Conservation (phyloP, 2,797 vertebrate species). For the Epinephelus malabaricus region DNA sequence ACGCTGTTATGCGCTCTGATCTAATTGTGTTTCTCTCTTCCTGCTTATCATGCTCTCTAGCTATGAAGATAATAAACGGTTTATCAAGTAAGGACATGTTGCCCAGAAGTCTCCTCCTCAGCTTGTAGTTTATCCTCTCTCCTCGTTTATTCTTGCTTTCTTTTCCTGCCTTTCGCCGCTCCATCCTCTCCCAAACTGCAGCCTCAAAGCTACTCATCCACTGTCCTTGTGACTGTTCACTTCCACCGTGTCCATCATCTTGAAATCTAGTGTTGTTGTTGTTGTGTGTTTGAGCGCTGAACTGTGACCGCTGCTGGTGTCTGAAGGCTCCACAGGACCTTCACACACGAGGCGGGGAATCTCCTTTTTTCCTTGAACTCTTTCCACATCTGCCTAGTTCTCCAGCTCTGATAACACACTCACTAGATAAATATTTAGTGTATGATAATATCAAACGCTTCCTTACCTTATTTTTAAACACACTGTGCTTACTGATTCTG, state of each 20-base stretch:
- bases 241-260: constrained; percentile 63
- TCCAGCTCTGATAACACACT: constrained; percentile 68
- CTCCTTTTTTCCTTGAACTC: constrained; percentile 65
- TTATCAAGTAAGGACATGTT: constrained; percentile 99
- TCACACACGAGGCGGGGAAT: constrained; percentile 66
- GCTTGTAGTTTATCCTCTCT: constrained; percentile 83
- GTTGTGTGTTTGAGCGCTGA: constrained; percentile 63
- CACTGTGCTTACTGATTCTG: constrained; percentile 13
- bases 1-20: constrained; percentile 86
- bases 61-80: constrained; percentile 99
- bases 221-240: constrained; percentile 68
- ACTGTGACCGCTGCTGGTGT: constrained; percentile 79
- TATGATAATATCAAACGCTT: background rate
- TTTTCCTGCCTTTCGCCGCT: constrained; percentile 25
- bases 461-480: constrained; percentile 26
- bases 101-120: constrained; percentile 90
- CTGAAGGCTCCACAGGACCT: constrained; percentile 77
- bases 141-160: constrained; percentile 21
- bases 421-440: constrained; percentile 29
- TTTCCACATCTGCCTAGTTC: constrained; percentile 71
- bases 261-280: constrained; percentile 49
- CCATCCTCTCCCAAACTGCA: constrained; percentile 47
- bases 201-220: constrained; percentile 59
- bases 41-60: constrained; percentile 99
- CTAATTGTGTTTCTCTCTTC: constrained; percentile 99